Percentiles rank a stretch among this genome's conserved stretches.
Evolutionary conservation across 2,797 vertebrate genomes (phyloP).

Genomic region (Chaenodraco wilsoni): DNA sequence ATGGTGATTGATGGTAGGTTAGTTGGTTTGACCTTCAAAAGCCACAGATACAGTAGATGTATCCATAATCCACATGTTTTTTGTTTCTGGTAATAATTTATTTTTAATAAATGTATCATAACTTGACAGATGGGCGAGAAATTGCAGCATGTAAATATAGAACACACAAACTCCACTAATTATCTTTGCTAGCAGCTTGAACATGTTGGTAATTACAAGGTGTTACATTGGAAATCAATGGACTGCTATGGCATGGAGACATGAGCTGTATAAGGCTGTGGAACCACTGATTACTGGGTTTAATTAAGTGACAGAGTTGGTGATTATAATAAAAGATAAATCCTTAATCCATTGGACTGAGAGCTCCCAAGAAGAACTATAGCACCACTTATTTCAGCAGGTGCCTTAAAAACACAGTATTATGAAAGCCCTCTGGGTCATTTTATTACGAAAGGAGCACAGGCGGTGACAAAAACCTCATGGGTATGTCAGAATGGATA

Average conservation of each 20-base stretch:
- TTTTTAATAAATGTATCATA: slow-evolving; percentile 34
- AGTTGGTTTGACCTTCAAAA: slow-evolving; percentile 15
- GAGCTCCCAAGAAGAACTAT: not conserved
- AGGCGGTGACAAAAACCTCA: not conserved
- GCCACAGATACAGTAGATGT: not conserved
- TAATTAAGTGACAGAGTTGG: slow-evolving; percentile 1
- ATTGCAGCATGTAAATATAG: slow-evolving; percentile 8
- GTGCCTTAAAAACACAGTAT: not conserved
- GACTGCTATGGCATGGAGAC: not conserved
- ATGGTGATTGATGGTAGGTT: not conserved
- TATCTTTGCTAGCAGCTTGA: slow-evolving; percentile 1
- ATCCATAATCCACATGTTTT: slow-evolving; percentile 13
- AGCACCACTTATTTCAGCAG: not conserved
- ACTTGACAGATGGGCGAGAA: slow-evolving; percentile 17
- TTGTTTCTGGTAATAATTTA: slow-evolving; percentile 20
- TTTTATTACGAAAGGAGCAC: not conserved
- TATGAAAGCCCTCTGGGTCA: not conserved
- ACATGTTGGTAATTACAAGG: not conserved
- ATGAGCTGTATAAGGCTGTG: not conserved
- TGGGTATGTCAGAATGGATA: not conserved
- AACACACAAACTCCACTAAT: not conserved
- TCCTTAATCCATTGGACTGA: not conserved
- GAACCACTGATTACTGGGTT: not conserved
- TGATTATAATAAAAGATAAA: not conserved
- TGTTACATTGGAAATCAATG: slow-evolving; percentile 5